Conservation (phyloP, 2,888 invertebrate genomes). For the Drosophila borealis region DNA sequence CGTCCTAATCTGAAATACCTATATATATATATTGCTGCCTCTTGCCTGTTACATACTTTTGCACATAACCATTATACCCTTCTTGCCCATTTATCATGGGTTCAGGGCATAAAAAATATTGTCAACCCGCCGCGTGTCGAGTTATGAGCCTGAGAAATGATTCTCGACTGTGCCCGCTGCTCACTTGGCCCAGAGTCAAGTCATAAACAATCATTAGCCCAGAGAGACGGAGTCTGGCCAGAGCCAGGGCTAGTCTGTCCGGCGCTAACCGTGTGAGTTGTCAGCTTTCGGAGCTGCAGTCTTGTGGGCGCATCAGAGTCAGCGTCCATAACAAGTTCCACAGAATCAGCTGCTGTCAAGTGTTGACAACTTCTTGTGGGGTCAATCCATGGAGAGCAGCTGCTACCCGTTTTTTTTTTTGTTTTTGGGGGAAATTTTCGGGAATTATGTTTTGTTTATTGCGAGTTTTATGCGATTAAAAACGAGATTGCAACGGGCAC, state of each 20-base stretch:
- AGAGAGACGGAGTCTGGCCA: slow-evolving; percentile 5
- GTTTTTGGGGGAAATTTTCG: slow-evolving; percentile 24
- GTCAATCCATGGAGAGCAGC: slow-evolving; percentile 45
- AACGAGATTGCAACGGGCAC: slow-evolving; percentile 29
- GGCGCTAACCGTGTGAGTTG: slow-evolving; percentile 53
- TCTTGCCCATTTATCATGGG: no score
- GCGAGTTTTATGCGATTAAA: slow-evolving; percentile 46
- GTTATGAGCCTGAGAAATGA: slow-evolving; percentile 75
- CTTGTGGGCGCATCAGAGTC: slow-evolving; percentile 44
- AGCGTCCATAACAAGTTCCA: slow-evolving; percentile 63
- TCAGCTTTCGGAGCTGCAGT: slow-evolving; percentile 32
- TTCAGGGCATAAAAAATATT: slow-evolving; percentile 16
- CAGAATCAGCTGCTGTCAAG: slow-evolving; percentile 59
- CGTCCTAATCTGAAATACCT: no score
- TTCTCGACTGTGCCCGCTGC: slow-evolving; percentile 11
- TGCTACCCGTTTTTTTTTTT: slow-evolving; percentile 35
- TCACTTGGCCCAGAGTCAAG: slow-evolving; percentile 33
- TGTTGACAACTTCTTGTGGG: slow-evolving; percentile 74
- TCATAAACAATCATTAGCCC: slow-evolving; percentile 76
- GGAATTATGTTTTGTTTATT: slow-evolving; percentile 62
- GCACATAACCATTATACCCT: no score
- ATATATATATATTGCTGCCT: no score
- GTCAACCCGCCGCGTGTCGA: slow-evolving; percentile 39
- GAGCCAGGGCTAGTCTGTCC: slow-evolving; percentile 24
- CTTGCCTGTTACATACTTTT: no score